Evolutionary conservation across 2,888 invertebrate species (phyloP), one percentile per base, ranked within the genome.

Genomic region (Dendrolimus pini): DNA sequence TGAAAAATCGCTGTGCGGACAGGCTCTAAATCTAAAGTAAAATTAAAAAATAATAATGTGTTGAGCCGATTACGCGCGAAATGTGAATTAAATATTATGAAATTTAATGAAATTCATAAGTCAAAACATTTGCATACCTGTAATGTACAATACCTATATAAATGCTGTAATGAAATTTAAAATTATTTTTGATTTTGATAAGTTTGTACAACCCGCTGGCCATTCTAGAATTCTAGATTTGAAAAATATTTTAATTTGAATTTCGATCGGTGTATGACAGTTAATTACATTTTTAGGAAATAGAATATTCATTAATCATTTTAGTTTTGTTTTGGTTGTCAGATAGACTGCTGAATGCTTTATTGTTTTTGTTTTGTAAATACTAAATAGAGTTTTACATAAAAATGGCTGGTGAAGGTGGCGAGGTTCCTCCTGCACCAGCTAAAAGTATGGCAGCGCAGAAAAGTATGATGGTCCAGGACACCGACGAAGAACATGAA

Each of bases 361-460:
- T 30, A 6, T 30, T 30, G 30, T 30, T 6, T 30, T 30, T 30
- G 30, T 30, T 30, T 30, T 52, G 30, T 18, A 56, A 47, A 14
- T 14, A 14, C 14, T 14, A 14, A 14, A 47, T 47, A 47, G n/a
- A 30, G 1, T 56, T n/a, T 9, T 41, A 9, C 13, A 3, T 58
- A 67, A 67, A 47, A 56, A 80, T 78, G 82, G 68, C 74, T 55
- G 76, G 68, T 12, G 77, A 74, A 66, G 75, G 63, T 56, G 79
- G 66, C 10, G 72, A 68, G 57, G 63, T 62, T 7, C 67, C 66
- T 52, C 62, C 62, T 41, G 61, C 60, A 8, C 62, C 62, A 41
- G 61, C 60, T 7, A 65, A 61, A 41, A 65, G 53, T 42, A 66
- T 54, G 41, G 63, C 54, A 12, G 63, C 56, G 9, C 47, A 47